phyloP scores from a whole-genome alignment of 2,797 vertebrate genomes.

The Loriculus beryllinus region DNA sequence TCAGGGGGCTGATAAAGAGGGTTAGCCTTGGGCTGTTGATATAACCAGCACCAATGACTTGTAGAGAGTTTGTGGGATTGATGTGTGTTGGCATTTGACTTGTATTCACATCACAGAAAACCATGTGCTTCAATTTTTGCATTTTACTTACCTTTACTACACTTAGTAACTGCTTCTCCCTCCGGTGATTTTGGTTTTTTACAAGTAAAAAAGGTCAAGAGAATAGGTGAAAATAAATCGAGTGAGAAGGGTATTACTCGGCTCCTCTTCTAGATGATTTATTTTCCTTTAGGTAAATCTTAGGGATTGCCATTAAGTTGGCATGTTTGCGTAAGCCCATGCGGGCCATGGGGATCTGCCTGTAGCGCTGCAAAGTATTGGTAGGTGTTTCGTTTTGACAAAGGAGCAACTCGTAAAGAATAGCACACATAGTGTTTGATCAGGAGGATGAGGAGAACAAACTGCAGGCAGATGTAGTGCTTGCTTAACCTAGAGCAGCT shows the following conservation, averaged over 20 bases:
- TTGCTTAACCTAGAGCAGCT: neutral
- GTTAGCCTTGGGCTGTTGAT: neutral
- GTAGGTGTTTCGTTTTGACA: neutral
- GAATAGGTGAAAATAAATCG: neutral
- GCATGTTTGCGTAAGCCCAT: fast-evolving
- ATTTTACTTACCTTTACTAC: neutral
- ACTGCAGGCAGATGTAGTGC: neutral
- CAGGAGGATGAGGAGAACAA: neutral
- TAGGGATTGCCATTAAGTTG: neutral
- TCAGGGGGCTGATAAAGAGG: neutral
- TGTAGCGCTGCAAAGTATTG: fast-evolving
- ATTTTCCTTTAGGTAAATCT: neutral
- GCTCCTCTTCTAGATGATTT: neutral
- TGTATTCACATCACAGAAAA: neutral
- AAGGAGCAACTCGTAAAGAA: neutral
- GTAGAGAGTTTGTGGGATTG: neutral
- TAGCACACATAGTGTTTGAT: fast-evolving
- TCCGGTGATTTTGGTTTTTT: neutral
- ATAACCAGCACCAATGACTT: neutral
- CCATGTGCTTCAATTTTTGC: neutral
- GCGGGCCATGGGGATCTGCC: fast-evolving
- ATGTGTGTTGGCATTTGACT: neutral
- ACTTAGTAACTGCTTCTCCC: neutral
- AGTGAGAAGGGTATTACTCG: neutral
- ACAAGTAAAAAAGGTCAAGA: neutral